Evolutionary conservation across 2,797 vertebrate species (phyloP).

Genomic region (Fistularia tabacaria): DNA sequence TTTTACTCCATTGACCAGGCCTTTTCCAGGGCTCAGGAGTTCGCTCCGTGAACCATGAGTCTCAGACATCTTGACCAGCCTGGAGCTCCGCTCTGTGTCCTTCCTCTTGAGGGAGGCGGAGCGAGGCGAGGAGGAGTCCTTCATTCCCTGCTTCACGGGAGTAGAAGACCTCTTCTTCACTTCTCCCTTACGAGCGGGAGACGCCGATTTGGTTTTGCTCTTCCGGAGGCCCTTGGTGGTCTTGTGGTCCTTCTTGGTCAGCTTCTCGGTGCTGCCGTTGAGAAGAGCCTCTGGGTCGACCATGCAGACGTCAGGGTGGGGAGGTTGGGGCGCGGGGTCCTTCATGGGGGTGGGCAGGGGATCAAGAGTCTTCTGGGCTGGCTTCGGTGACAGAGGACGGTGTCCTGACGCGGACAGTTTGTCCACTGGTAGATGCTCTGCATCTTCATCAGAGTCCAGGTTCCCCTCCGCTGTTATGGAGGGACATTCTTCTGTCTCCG

Average conservation of each 20-base stretch:
- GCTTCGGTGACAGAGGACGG: conserved; percentile 75
- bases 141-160: conserved; percentile 81
- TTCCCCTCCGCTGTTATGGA: conserved; percentile 97
- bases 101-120: conserved; percentile 77
- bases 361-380: conserved; percentile 77
- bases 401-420: conserved; percentile 73
- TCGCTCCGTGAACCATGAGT: conserved; percentile 77
- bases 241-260: conserved; percentile 87
- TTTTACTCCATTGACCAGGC: conserved; percentile 85
- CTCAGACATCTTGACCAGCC: conserved; percentile 72
- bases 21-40: conserved; percentile 78
- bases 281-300: conserved; percentile 89
- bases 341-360: conserved; percentile 83
- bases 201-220: conserved; percentile 86
- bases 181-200: conserved; percentile 84
- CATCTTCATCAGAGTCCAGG: conserved; percentile 95
- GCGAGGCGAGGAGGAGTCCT: conserved; percentile 78
- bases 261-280: conserved; percentile 79
- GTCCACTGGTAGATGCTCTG: conserved; percentile 95
- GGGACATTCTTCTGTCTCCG: conserved; percentile 96
- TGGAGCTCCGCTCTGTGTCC: conserved; percentile 80
- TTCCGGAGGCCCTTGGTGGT: conserved; percentile 84
- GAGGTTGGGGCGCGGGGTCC: conserved; percentile 88
- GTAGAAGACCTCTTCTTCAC: conserved; percentile 84
- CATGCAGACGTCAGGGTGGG: conserved; percentile 97